A percentile compares a stretch with the other conserved stretches of the same genome.
These are phyloP conservation scores for Drosophila borealis DNA, from an alignment of 2,888 invertebrate species.

Conservation along the genomic window DNA sequence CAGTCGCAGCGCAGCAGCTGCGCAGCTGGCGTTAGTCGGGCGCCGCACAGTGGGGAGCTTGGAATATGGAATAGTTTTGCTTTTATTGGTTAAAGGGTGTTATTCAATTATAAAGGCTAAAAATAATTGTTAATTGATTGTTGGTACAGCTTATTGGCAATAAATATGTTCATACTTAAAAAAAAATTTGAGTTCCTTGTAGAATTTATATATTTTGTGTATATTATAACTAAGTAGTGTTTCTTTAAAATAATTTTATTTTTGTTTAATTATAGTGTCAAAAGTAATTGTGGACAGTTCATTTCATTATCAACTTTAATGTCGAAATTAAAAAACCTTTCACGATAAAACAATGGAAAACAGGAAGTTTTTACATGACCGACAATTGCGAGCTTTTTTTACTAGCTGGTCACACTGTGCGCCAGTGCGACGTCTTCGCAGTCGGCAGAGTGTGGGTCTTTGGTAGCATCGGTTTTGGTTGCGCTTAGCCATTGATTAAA, in stretches of 20 bases:
- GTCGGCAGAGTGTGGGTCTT: slow-evolving; percentile 7
- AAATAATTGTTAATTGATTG: too few relatives aligned
- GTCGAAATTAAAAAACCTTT: neutral
- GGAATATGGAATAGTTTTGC: neutral
- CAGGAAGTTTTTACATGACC: slow-evolving; percentile 9
- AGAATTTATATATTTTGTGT: neutral
- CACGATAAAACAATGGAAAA: neutral
- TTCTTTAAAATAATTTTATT: too few relatives aligned
- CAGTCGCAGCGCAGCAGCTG: slow-evolving; percentile 71
- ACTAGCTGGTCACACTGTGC: slow-evolving; percentile 18
- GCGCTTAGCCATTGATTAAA: slow-evolving; percentile 75
- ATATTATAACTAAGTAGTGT: neutral
- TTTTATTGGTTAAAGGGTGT: neutral
- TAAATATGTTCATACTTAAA: too few relatives aligned
- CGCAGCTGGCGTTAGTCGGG: slow-evolving; percentile 47
- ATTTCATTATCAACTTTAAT: too few relatives aligned
- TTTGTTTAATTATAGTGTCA: too few relatives aligned
- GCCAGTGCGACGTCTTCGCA: slow-evolving; percentile 19
- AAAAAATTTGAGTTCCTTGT: neutral
- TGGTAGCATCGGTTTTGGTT: slow-evolving; percentile 20
- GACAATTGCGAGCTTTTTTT: neutral
- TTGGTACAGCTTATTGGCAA: too few relatives aligned
- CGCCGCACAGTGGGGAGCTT: slow-evolving; percentile 56
- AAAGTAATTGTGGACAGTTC: too few relatives aligned
- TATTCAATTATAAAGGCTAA: neutral